Base-by-base conservation (phyloP, 1,140 invertebrate species). In the Neodiprion virginianus region DNA sequence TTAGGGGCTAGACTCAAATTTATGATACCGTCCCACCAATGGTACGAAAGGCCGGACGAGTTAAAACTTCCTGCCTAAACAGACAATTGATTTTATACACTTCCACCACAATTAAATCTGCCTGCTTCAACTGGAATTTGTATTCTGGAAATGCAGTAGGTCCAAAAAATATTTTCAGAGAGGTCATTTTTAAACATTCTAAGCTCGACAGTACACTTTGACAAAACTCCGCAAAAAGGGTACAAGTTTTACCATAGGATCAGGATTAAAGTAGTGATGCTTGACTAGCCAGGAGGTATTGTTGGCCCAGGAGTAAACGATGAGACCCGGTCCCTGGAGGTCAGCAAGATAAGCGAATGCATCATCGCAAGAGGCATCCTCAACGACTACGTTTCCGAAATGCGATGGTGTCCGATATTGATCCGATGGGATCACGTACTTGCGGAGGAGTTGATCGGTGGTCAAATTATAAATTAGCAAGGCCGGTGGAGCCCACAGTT, bases 1-100 rank as follows among this genome's bases (percentile, higher is more conserved):
- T 90, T 89, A 0, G 92, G 90, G 8, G 90, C 90, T 9, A 95
- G 78, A 0, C 92, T 92, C 68, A 95, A 82, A 0, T 94, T 94
- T 72, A 95, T 95, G 1, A 96, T 81, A 8, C 93, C 94, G 81
- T 96, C 94, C 8, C 90, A 91, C 93, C 94, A 95, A 75, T 92
- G 91, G 82, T 95, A 95, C 72, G 91, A 91, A 49, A 93, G 89
- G 47, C 93, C 94, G 71, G 90, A 91, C 1, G 95, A 93, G 74
- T 91, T 93, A 79, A 94, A 95, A 23, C 93, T 91, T 14, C 93
- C 92, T 17, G 91, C 89, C 85, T 40, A 86, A 71, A 61, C 71
- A 48, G 77, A 78, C 67, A 71, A 66, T 48, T 73, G 0, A 40
- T 40, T 40, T 61, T 11, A 1, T 73, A 61, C 48, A 47, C 4